Percentiles rank a stretch among this genome's conserved stretches.
Evolutionary conservation across 2,797 vertebrate species (phyloP).

Genomic region (Tolypeutes matacus): DNA sequence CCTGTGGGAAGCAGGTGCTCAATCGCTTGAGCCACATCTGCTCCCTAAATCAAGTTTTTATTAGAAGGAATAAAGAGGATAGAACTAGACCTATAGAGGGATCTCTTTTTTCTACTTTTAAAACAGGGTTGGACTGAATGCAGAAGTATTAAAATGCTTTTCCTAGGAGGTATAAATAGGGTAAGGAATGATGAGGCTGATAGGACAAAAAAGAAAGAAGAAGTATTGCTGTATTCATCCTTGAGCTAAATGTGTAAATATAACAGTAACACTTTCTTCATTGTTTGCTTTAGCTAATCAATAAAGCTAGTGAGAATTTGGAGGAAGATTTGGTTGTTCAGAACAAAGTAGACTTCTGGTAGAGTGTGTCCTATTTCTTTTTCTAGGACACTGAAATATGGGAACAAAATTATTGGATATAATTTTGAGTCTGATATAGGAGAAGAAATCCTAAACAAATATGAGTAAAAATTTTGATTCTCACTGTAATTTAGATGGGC

Average conservation of each 20-base stretch:
- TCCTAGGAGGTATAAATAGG: too few species aligned
- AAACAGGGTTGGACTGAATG: not conserved
- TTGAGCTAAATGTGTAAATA: not conserved
- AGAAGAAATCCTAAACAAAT: not conserved
- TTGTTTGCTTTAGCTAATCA: not conserved
- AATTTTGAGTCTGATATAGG: slow-evolving; percentile 19
- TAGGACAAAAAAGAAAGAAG: not conserved
- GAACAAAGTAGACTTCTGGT: not conserved
- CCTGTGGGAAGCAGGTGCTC: too few species aligned
- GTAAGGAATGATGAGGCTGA: not conserved
- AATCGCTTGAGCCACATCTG: too few species aligned
- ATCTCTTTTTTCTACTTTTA: not conserved
- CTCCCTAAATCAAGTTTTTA: not conserved
- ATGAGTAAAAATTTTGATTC: not conserved
- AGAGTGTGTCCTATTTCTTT: not conserved
- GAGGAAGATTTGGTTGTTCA: not conserved
- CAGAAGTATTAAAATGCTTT: not conserved
- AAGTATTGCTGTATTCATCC: not conserved
- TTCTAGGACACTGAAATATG: not conserved
- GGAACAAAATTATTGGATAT: not conserved
- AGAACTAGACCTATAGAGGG: not conserved
- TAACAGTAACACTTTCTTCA: not conserved
- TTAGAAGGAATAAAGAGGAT: not conserved
- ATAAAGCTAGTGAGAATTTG: not conserved
- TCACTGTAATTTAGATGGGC: not conserved